Evolutionary conservation across 2,113 vertebrate genomes (phyloP).

Genomic region (Tor tambroides): DNA sequence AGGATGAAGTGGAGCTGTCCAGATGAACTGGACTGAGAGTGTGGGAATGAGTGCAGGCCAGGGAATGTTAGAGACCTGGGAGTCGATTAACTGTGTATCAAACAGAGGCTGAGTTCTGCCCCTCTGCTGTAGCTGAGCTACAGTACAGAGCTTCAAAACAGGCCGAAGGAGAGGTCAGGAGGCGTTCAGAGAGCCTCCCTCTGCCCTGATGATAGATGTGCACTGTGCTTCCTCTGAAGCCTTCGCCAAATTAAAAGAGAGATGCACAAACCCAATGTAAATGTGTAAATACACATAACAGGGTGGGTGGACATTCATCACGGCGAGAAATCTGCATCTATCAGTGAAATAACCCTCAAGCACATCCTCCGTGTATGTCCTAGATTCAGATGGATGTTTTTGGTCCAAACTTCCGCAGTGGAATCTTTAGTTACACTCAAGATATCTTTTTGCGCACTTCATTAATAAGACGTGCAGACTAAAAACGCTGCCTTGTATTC

Average conservation of each 20-base stretch:
- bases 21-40: conserved; percentile 55
- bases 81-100: conserved; percentile 72
- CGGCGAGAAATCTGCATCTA: conserved; percentile 47
- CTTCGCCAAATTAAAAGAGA: conserved; percentile 52
- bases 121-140: conserved; percentile 63
- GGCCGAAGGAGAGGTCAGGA: conserved; percentile 60
- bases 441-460: neutral
- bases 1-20: conserved; percentile 53
- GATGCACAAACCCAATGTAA: conserved; percentile 47
- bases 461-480: neutral
- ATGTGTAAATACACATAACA: conserved; percentile 60
- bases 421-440: neutral
- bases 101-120: conserved; percentile 56
- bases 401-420: neutral
- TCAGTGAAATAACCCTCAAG: neutral
- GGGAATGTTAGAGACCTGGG: conserved; percentile 47
- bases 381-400: conserved; percentile 1
- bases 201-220: conserved; percentile 65
- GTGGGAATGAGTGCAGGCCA: conserved; percentile 26
- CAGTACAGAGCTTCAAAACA: conserved; percentile 48
- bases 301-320: conserved; percentile 48
- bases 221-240: conserved; percentile 52
- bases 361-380: neutral
- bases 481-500: conserved; percentile 15
- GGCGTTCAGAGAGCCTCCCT: conserved; percentile 49